Percentiles rank a stretch among this genome's conserved stretches.
Evolutionary conservation across 2,113 vertebrate genomes (phyloP).

Genomic region (Apus apus): DNA sequence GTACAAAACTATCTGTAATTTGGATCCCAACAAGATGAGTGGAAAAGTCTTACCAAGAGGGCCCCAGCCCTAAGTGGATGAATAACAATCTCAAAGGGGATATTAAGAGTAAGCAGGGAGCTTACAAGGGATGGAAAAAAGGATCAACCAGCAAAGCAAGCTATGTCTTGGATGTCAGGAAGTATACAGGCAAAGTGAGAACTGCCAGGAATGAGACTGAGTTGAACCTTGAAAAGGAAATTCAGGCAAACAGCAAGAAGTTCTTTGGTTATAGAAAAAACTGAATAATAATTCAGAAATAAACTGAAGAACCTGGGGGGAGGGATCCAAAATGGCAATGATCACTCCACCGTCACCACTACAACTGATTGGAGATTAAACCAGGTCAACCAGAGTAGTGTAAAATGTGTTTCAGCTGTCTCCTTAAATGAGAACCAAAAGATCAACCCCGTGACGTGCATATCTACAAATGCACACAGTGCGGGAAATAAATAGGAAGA

Average conservation of each 20-base stretch:
- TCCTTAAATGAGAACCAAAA: too few relatives aligned
- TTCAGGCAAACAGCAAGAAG: conserved; percentile 1
- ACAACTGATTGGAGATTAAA: too few relatives aligned
- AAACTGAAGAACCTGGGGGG: too few relatives aligned
- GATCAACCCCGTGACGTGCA: too few relatives aligned
- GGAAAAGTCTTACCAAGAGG: conserved; percentile 21
- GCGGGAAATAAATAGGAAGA: too few relatives aligned
- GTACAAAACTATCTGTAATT: conserved; percentile 10
- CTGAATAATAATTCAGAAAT: too few relatives aligned
- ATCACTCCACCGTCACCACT: too few relatives aligned
- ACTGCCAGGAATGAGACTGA: conserved; percentile 18
- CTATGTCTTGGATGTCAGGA: conserved; percentile 2
- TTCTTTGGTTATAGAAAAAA: background rate
- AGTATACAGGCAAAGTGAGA: background rate
- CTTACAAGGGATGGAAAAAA: conserved; percentile 46
- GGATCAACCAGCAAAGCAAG: background rate
- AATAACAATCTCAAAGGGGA: background rate
- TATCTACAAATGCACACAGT: too few relatives aligned
- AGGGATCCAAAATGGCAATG: too few relatives aligned
- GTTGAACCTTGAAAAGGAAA: conserved; percentile 29
- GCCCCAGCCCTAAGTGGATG: background rate
- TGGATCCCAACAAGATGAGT: background rate
- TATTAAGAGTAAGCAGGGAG: conserved; percentile 46
- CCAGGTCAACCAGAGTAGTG: too few relatives aligned
- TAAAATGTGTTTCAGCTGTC: too few relatives aligned